phyloP scores from a whole-genome alignment of 1,140 invertebrate species.

The Ladona fulva region DNA sequence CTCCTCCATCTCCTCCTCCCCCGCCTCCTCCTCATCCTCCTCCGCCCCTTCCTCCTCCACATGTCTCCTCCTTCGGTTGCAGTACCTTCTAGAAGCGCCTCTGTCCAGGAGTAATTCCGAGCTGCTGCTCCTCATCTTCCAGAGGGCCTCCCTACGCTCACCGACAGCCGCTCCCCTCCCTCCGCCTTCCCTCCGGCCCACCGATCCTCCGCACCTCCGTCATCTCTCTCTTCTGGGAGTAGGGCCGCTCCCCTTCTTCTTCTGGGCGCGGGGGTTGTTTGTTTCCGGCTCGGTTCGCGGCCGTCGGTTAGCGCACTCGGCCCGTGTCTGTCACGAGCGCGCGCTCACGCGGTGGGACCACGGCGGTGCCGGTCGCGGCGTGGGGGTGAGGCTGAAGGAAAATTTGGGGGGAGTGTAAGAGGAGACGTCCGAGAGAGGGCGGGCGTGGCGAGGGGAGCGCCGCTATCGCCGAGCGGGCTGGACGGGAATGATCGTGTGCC shows the following conservation, averaged over 20 bases:
- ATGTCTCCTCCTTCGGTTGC: neutral
- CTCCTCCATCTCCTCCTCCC: slow-evolving; percentile 57
- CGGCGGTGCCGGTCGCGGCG: no score
- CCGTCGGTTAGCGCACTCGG: no score
- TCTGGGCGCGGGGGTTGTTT: no score
- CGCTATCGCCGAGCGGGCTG: neutral
- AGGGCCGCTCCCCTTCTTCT: neutral
- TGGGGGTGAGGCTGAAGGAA: no score
- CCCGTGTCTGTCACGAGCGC: no score
- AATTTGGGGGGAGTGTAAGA: no score
- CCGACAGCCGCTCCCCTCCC: neutral
- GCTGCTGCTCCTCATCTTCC: slow-evolving; percentile 67
- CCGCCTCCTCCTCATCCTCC: slow-evolving; percentile 27
- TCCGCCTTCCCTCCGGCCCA: neutral
- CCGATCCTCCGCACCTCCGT: neutral
- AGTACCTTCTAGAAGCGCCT: slow-evolving; percentile 22
- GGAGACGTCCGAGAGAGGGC: no score
- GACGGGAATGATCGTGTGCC: neutral
- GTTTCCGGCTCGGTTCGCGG: no score
- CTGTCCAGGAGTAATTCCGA: slow-evolving; percentile 69
- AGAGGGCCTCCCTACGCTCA: neutral
- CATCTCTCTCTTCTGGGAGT: neutral
- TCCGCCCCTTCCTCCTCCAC: neutral
- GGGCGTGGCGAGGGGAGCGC: neutral
- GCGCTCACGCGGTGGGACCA: no score